Evolutionary conservation across 2,797 vertebrate species (phyloP).

Genomic region (Phylloscopus collybita): DNA sequence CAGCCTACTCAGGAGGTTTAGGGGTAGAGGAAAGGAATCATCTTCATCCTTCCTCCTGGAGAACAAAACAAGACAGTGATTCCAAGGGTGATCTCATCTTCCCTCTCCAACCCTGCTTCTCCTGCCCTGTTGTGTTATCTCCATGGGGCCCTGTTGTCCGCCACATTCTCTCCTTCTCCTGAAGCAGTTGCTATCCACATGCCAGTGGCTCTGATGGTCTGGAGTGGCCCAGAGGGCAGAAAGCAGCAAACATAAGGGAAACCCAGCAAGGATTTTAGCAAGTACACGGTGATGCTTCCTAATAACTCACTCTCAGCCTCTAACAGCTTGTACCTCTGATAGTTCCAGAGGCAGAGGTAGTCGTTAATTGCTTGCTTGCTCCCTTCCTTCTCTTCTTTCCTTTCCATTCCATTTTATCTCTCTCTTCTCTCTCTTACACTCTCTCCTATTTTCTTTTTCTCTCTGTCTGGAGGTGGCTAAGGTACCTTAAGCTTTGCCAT

Average conservation of each 20-base stretch:
- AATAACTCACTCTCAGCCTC: not conserved
- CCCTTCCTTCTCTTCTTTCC: not conserved
- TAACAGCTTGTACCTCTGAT: not conserved
- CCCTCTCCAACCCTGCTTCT: not conserved
- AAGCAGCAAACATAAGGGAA: not conserved
- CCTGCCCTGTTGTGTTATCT: not conserved
- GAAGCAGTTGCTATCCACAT: too few species aligned
- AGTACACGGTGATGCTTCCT: not conserved
- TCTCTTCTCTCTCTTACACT: not conserved
- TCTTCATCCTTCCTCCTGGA: not conserved
- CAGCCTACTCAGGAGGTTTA: not conserved
- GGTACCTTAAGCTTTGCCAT: not conserved
- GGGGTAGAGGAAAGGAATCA: not conserved
- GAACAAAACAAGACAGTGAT: not conserved
- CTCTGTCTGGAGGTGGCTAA: not conserved
- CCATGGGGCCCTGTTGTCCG: rapidly evolving
- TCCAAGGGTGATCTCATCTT: not conserved
- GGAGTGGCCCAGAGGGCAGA: not conserved
- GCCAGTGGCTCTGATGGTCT: not conserved
- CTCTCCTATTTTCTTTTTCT: not conserved
- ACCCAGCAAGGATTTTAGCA: not conserved
- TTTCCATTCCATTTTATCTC: not conserved
- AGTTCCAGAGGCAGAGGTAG: not conserved
- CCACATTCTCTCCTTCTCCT: not conserved
- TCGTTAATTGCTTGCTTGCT: rapidly evolving